Conservation (phyloP, 2,113 vertebrate species). For the Heterotilapia buettikoferi region DNA sequence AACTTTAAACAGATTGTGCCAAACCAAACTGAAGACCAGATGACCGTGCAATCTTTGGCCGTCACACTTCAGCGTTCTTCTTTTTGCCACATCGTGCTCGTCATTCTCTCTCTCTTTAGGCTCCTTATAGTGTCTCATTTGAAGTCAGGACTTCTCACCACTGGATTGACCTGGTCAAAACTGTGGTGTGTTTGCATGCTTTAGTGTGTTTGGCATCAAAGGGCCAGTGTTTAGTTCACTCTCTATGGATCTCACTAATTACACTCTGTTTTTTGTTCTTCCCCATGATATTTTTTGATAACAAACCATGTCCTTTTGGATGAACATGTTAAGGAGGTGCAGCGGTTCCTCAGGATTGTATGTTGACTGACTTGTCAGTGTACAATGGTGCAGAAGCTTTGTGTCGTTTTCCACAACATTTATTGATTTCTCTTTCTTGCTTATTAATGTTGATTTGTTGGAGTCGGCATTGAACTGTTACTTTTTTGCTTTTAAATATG, state of each 20-base stretch:
- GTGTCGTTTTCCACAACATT: not conserved
- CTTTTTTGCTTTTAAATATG: slow-evolving; percentile 22
- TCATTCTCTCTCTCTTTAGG: not conserved
- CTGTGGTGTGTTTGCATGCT: slow-evolving; percentile 15
- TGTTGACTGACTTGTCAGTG: not conserved
- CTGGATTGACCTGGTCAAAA: not conserved
- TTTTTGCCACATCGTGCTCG: not conserved
- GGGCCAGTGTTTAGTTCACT: not conserved
- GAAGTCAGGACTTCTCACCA: not conserved
- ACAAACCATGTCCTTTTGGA: not conserved
- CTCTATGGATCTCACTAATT: not conserved
- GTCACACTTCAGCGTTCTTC: not conserved
- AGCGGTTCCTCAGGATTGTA: not conserved
- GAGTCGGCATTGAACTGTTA: not conserved
- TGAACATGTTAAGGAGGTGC: not conserved
- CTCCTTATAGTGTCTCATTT: not conserved
- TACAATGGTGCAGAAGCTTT: not conserved
- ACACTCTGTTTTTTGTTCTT: not conserved
- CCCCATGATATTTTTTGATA: not conserved
- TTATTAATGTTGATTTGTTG: slow-evolving; percentile 2
- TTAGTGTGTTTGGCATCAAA: not conserved
- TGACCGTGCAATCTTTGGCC: not conserved
- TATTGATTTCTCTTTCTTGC: slow-evolving; percentile 7
- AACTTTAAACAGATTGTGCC: not conserved
- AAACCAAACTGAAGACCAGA: not conserved